Conservation (phyloP, 2,888 invertebrate species). For the Agrotis clavis region DNA sequence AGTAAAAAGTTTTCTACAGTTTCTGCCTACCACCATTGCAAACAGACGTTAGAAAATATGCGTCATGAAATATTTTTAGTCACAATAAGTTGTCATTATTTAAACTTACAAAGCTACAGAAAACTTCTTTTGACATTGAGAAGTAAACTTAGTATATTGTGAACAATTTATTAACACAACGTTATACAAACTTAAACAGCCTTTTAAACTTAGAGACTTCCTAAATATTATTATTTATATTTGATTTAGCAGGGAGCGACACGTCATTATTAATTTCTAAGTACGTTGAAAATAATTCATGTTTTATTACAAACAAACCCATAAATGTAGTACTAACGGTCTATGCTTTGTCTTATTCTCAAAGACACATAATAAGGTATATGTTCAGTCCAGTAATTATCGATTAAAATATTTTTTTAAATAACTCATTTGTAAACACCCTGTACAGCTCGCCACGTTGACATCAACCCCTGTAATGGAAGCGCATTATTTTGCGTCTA, state of each 20-base stretch:
- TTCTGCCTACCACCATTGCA: too few relatives aligned
- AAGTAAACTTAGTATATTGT: neutral
- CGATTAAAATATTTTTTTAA: too few relatives aligned
- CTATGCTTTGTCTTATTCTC: neutral
- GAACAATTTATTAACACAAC: neutral
- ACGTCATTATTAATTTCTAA: too few relatives aligned
- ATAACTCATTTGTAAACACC: conserved; percentile 49
- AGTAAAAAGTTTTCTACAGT: too few relatives aligned
- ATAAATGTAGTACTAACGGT: neutral
- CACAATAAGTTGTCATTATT: neutral
- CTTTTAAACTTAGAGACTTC: neutral
- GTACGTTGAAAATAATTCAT: neutral
- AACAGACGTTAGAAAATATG: too few relatives aligned
- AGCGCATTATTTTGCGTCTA: conserved; percentile 80
- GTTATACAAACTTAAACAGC: neutral
- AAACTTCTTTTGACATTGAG: neutral
- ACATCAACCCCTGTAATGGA: conserved; percentile 74
- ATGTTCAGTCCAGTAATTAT: too few relatives aligned
- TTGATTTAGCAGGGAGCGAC: too few relatives aligned
- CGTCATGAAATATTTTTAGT: neutral
- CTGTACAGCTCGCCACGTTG: conserved; percentile 68
- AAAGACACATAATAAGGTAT: neutral
- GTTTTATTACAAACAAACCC: too few relatives aligned
- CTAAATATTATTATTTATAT: neutral
- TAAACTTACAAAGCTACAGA: neutral